Base-by-base conservation (phyloP, 2,113 vertebrate genomes). In the Dolichotis patagonum region DNA sequence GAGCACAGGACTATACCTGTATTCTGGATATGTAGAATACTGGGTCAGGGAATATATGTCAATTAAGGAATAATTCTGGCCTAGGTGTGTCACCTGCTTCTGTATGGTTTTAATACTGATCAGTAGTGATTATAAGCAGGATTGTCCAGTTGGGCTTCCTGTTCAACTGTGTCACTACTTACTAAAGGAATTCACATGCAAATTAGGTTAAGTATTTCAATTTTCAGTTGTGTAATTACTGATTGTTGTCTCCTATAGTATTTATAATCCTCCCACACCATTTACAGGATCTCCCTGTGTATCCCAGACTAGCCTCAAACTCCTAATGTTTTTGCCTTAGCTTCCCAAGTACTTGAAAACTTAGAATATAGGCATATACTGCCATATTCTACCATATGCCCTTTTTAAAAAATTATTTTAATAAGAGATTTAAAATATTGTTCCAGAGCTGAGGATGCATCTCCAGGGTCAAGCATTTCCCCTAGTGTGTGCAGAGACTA, bases 121-220 rank as follows among this genome's bases (percentile, higher is more conserved):
- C 24, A 86, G n/a, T 63, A 78, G 41, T 54, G 30, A 41, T 67
- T 89, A 46, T 54, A 94, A 96, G 73, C 87, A 95, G 86, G 69
- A 9, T 88, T 84, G 32, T 93, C 85, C 30, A 85, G 26, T 65
- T 95, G 32, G 24, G n/a, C 46, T 95, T 95, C 82, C 35, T 81
- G 52, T 26, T 93, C 58, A 95, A 19, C n/a, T 95, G 75, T 81
- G 62, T 73, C 16, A 41, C n/a, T 49, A 24, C 22, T 95, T 86
- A 52, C 3, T 73, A 62, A 95, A 93, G 82, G 17, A 16, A 80
- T 95, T 95, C 93, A 87, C 83, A 82, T 91, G 17, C 78, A 86
- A 41, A 56, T 96, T 80, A 90, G 89, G 41, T 85, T 96, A 77
- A 35, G 52, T 82, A 22, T 81, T 87, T 96, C 49, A 88, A 4